Base-by-base conservation (phyloP, 2,888 invertebrate species). In the Conops quadrifasciatus region DNA sequence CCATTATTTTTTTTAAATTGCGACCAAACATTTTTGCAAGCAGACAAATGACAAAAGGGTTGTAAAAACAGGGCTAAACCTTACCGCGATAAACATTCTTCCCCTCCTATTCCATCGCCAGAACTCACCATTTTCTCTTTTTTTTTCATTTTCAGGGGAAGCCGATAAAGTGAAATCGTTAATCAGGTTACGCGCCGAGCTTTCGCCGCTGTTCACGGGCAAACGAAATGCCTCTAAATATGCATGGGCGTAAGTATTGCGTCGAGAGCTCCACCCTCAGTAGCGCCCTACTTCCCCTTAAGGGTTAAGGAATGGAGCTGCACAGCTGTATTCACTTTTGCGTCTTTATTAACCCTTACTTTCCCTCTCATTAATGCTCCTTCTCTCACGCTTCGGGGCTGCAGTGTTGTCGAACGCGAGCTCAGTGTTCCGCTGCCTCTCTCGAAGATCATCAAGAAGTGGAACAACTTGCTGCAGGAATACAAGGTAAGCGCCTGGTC, bases 151-250 rank as follows among this genome's bases (percentile, higher is more conserved):
- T 80, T 60, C 78, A 86, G 86, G 86, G 86, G 86, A 86, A 80
- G 86, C 86, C 71, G 86, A 86, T 78, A 86, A 86, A 85, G 86
- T 86, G 71, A 86, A 86, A 82, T 83, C 85, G 71, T 77, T 86
- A 77, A 86, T 86, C 79, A 82, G 86, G 80, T 80, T 86, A 76
- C 82, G 86, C 67, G 86, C 86, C 67, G 86, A 86, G 79, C 80
- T 86, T 73, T 86, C 86, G 72, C 86, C 86, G 71, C 78, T 86
- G 58, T 86, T 86, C 75, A 86, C 86, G 75, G 86, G 86, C 79
- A 86, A 86, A 80, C 78, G 86, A 73, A 86, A 86, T 82, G 86
- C 86, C 75, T 86, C 86, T 19, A 86, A 86, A 80, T 86, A 86
- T 84, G 86, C 86, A 73, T 86, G 86, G 86, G 86, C 86, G 86